phyloP scores from a whole-genome alignment of 2,797 vertebrate species.

The Danio aesculapii region DNA sequence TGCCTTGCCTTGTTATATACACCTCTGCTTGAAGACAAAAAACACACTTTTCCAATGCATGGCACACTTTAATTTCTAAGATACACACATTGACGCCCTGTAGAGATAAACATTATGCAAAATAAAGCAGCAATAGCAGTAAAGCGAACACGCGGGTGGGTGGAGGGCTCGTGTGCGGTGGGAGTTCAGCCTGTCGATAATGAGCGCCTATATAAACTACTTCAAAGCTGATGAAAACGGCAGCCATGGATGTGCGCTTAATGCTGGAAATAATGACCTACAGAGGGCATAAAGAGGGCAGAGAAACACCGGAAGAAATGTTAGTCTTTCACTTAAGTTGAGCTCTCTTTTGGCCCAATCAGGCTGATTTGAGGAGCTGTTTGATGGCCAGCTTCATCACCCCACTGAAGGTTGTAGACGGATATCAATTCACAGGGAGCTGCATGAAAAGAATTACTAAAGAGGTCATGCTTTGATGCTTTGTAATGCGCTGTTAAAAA shows the following conservation, averaged over 20 bases:
- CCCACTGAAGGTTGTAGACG: not conserved
- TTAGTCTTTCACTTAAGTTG: slow-evolving; percentile 2
- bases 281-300: slow-evolving; percentile 7
- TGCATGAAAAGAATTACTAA: not conserved
- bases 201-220: slow-evolving; percentile 61
- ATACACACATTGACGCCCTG: slow-evolving; percentile 13
- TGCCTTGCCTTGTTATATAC: not conserved
- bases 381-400: not conserved
- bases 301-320: not conserved
- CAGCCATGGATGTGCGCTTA: not conserved
- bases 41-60: slow-evolving; percentile 4
- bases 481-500: too few species aligned
- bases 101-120: slow-evolving; percentile 39
- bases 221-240: slow-evolving; percentile 64
- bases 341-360: not conserved
- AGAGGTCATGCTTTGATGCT: too few species aligned
- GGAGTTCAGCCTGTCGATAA: slow-evolving; percentile 70
- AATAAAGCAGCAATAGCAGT: slow-evolving; percentile 35
- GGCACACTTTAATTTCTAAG: not conserved
- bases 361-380: slow-evolving; percentile 6
- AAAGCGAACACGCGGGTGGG: slow-evolving; percentile 67
- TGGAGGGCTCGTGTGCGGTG: slow-evolving; percentile 70
- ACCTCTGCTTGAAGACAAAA: not conserved
- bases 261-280: slow-evolving; percentile 21
- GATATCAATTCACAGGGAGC: not conserved